Conservation (phyloP, 1,140 invertebrate species). For the Drosophila rhopaloa region DNA sequence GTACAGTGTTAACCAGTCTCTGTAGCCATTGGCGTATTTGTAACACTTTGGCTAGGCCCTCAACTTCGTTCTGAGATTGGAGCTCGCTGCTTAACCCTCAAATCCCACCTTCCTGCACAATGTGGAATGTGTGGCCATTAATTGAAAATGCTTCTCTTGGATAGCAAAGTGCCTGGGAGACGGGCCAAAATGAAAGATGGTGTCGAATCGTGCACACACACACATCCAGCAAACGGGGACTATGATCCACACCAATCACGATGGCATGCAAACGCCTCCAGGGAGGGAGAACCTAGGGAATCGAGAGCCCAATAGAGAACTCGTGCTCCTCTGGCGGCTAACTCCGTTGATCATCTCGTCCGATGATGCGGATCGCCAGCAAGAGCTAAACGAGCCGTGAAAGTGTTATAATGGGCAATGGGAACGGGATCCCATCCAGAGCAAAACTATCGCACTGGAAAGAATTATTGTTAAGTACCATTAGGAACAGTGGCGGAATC, state of each 20-base stretch:
- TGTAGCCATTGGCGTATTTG: slow-evolving; percentile 70
- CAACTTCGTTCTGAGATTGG: slow-evolving; percentile 18
- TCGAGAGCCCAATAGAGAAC: slow-evolving; percentile 44
- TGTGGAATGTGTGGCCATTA: slow-evolving; percentile 80
- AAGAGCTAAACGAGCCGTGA: slow-evolving; percentile 75
- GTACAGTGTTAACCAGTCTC: slow-evolving; percentile 23
- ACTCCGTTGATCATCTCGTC: slow-evolving; percentile 49
- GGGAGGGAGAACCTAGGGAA: slow-evolving; percentile 36
- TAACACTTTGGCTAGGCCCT: slow-evolving; percentile 35
- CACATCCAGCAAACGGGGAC: slow-evolving; percentile 16
- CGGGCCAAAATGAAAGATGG: slow-evolving; percentile 75
- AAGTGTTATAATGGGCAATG: slow-evolving; percentile 78
- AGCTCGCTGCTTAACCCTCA: not conserved
- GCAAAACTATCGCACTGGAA: slow-evolving; percentile 28
- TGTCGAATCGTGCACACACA: slow-evolving; percentile 73
- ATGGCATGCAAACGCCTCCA: slow-evolving; percentile 76
- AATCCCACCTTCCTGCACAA: not conserved
- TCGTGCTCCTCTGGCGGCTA: slow-evolving; percentile 58
- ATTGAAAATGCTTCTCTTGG: slow-evolving; percentile 71
- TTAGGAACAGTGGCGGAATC: not conserved
- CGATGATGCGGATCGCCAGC: slow-evolving; percentile 54
- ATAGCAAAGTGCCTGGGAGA: slow-evolving; percentile 53
- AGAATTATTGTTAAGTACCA: not conserved
- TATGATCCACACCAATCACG: slow-evolving; percentile 71
- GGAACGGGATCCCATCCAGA: slow-evolving; percentile 29